Evolutionary conservation across 2,113 vertebrate species (phyloP), one percentile per base, ranked within the genome.

Genomic region (Vicugna pacos): DNA sequence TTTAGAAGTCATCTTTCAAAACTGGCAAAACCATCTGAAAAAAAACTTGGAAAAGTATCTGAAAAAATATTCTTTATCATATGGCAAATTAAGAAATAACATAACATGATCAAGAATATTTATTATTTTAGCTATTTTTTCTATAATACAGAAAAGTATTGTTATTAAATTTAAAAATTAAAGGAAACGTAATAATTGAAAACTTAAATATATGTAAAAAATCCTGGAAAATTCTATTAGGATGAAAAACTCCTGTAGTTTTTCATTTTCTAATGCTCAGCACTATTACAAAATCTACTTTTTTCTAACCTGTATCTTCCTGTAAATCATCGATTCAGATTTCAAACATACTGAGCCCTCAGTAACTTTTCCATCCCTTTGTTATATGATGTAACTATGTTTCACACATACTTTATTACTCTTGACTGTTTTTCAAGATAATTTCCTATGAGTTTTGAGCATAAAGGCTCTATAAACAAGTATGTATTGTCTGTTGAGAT

Each of bases 1-100:
- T 86, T 72, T 75, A 62, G 91, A 50, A 82, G n/a, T 72, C 35
- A 82, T 46, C n/a, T 89, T 88, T 93, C 86, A 82, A 42, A 92
- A 26, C 30, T 42, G 8, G 3, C 17, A 84, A 81, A 62, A 22
- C 10, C 46, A 26, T 50, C 42, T 79, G 52, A 16, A 65, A 73
- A 5, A 86, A 72, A 16, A 72, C 26, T 16, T 81, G 38, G 64
- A 76, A 89, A 87, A 19, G 2, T 58, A 16, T 30, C 13, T 67
- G n/a, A 89, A 91, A 83, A 83, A 73, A 54, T 14, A 28, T 54
- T 46, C 5, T 72, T 5, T 22, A 67, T 54, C 5, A 91, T n/a
- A 42, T 65, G 48, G 11, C 30, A 60, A 87, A 81, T 10, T 80
- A 56, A 77, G 15, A 94, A 81, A 65, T 72, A 85, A 64, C 15